Percentiles rank a stretch among this genome's conserved stretches.
Conservation (phyloP, 2,113 vertebrate species). For the Archilochus colubris region DNA sequence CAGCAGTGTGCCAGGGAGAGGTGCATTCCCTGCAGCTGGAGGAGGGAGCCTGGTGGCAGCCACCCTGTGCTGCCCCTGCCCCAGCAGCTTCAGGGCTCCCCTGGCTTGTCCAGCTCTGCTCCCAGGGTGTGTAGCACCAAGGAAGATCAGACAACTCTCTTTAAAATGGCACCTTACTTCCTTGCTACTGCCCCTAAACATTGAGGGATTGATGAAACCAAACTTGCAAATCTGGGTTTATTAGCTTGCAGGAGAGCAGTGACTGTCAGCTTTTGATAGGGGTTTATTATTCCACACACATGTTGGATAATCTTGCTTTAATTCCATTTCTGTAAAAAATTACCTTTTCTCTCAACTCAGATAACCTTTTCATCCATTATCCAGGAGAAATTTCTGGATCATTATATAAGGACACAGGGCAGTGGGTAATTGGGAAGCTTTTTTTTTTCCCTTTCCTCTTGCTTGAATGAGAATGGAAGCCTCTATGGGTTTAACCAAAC, state of each 20-base stretch:
- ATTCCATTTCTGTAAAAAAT: conserved; percentile 64
- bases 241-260: neutral
- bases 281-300: conserved; percentile 56
- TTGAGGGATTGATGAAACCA: neutral
- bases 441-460: neutral
- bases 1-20: neutral
- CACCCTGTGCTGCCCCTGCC: neutral
- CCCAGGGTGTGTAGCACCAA: neutral
- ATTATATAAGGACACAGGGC: conserved; percentile 72
- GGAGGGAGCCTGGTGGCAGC: neutral
- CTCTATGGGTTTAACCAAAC: conserved; percentile 70
- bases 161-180: neutral
- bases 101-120: neutral
- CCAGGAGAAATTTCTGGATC: conserved; percentile 67
- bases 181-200: neutral
- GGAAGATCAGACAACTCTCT: neutral
- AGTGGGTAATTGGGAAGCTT: conserved; percentile 69
- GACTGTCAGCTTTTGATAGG: conserved; percentile 13
- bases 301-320: conserved; percentile 66
- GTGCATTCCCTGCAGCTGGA: rapidly evolving
- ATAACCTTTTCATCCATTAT: conserved; percentile 75
- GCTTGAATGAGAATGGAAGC: conserved; percentile 65
- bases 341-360: conserved; percentile 67
- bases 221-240: neutral
- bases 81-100: neutral